Base-by-base conservation (phyloP, 2,888 invertebrate species). In the Margaritifera margaritifera region DNA sequence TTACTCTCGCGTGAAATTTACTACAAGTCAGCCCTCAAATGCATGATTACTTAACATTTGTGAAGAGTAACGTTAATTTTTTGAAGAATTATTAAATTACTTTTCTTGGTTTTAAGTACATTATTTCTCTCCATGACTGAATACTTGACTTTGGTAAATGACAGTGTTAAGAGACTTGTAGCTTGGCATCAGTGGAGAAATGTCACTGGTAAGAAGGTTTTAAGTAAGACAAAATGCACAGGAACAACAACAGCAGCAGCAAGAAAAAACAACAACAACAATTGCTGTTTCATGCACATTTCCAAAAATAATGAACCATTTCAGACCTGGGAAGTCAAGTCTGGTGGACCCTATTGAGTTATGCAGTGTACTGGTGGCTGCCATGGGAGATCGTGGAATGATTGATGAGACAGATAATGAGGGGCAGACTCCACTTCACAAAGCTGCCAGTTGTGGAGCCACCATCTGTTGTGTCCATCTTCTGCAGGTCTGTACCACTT, bases 401-500 rank as follows among this genome's bases (percentile, higher is more conserved):
- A 42, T 42, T 42, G 89, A 89, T 76, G 78, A 84, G 8, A 70
- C 80, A 19, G 91, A 91, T 77, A 74, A 82, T 2, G 85, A 80
- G 68, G 89, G 89, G 4, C 80, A 84, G 69, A 89, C 90, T 1
- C 88, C 91, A 0, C 82, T 91, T 6, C 91, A 91, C 75, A 81
- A 89, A 66, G 90, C 91, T 8, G 90, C 91, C n/a, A 77, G 81
- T 56, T 80, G 90, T 62, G 92, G 92, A 24, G 89, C 91, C n/a
- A 90, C 90, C 6, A 90, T 91, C 74, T 91, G 90, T 68, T 89
- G 89, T 75, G 84, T 91, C 76, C 89, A 89, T 77, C 78, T 91
- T 24, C 74, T 89, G 24, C 84, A 87, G 86, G 88, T 89, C 67
- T 62, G 77, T 73, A 20, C 42, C 18, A 31, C 31, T 24, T 2